Conservation (phyloP, 2,797 vertebrate species). For the Delichon dasypus region DNA sequence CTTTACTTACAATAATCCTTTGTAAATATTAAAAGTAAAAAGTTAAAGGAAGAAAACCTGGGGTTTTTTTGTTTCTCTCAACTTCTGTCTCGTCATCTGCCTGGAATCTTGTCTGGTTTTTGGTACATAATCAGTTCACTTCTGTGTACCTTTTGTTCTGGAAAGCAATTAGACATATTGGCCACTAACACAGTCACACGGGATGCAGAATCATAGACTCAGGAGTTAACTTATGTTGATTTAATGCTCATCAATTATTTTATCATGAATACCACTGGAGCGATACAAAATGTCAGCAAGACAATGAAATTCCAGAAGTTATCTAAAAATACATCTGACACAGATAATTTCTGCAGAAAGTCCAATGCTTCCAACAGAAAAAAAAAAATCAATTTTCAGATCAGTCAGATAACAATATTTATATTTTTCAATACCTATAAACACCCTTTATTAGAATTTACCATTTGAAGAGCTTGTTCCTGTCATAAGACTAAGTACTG, state of each 20-base stretch:
- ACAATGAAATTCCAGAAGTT: neutral
- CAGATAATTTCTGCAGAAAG: neutral
- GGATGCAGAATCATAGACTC: neutral
- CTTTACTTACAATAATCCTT: neutral
- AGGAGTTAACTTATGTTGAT: neutral
- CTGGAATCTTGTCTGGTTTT: neutral
- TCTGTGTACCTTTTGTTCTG: neutral
- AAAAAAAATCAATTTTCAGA: neutral
- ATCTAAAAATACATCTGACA: neutral
- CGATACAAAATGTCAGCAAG: neutral
- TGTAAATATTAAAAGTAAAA: neutral
- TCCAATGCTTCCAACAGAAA: neutral
- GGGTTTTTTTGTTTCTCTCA: neutral
- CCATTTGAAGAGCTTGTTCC: neutral
- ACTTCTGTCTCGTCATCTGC: neutral
- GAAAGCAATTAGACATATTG: neutral
- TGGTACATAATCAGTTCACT: neutral
- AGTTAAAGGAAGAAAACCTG: neutral
- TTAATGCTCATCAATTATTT: slow-evolving; percentile 20
- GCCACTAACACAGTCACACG: neutral
- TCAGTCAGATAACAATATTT: neutral
- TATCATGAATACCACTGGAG: neutral
- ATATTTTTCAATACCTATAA: neutral
- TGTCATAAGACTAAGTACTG: neutral
- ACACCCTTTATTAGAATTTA: neutral